Percentiles rank a stretch among this genome's conserved stretches.
These are phyloP conservation scores for Halisarca cf. caerulea DNA, from an alignment of 37 sponge, comb jelly and placozoan species.

Conservation along the genomic window DNA sequence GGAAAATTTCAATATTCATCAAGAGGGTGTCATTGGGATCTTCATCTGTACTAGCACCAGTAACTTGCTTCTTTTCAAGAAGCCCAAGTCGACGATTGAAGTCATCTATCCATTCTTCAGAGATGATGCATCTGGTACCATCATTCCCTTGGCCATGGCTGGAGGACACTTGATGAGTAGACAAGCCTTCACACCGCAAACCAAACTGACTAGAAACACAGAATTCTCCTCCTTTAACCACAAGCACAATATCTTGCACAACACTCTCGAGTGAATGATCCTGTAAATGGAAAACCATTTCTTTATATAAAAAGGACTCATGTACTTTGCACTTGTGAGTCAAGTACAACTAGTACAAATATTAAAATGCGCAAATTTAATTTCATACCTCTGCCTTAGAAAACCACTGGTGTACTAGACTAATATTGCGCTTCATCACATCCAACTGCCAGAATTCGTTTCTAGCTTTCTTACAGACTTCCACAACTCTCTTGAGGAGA, in stretches of 20 bases:
- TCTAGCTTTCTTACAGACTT: neutral
- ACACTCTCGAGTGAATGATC: slow-evolving; percentile 3
- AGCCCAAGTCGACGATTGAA: neutral
- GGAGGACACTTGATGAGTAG: neutral
- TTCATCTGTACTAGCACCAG: neutral
- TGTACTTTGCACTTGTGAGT: too few species aligned
- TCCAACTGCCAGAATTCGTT: slow-evolving; percentile 53
- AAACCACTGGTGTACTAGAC: slow-evolving; percentile 52
- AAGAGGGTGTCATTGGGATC: neutral
- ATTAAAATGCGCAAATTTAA: too few species aligned
- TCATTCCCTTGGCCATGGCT: neutral
- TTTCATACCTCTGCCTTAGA: slow-evolving; percentile 48
- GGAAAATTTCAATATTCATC: neutral
- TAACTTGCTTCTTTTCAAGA: neutral
- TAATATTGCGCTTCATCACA: slow-evolving; percentile 67
- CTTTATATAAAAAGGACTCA: too few species aligned
- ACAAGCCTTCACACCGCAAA: neutral
- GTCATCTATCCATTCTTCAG: neutral
- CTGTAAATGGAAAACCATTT: too few species aligned
- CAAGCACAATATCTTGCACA: neutral
- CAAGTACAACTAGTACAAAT: too few species aligned
- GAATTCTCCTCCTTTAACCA: neutral
- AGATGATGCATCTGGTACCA: too few species aligned
- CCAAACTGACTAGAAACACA: neutral
- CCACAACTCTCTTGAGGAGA: neutral